Percentiles rank a stretch among this genome's conserved stretches.
These are phyloP conservation scores for Oryzaephilus surinamensis DNA, from an alignment of 1,140 invertebrate genomes.

Conservation along the genomic window DNA sequence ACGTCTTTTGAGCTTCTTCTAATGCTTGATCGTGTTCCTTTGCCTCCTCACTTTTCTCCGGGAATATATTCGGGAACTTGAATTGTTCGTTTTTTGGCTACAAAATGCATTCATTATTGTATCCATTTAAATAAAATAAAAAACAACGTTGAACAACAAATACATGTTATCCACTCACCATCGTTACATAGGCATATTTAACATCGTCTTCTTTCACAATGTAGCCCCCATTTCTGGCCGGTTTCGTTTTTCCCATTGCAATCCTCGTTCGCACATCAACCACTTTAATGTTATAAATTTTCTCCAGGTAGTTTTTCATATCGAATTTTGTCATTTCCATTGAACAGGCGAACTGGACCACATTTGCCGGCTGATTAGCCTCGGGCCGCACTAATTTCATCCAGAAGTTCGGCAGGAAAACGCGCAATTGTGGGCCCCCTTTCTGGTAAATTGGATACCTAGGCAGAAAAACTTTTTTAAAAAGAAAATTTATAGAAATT, in stretches of 20 bases:
- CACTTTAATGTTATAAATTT: slow-evolving; percentile 77
- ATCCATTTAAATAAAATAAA: slow-evolving; percentile 4
- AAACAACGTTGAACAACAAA: slow-evolving; percentile 5
- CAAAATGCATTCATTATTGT: slow-evolving; percentile 17
- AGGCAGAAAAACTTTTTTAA: slow-evolving; percentile 7
- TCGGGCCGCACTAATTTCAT: slow-evolving; percentile 73
- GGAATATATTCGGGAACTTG: slow-evolving; percentile 44
- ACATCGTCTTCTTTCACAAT: slow-evolving; percentile 75
- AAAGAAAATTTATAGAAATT: neutral
- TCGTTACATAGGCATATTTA: slow-evolving; percentile 67
- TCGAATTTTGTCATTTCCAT: slow-evolving; percentile 82
- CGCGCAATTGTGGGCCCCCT: slow-evolving; percentile 78
- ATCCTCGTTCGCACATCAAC: slow-evolving; percentile 63
- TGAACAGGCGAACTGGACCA: slow-evolving; percentile 75
- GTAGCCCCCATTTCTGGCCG: slow-evolving; percentile 43
- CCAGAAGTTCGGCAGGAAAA: slow-evolving; percentile 91
- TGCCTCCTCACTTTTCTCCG: slow-evolving; percentile 28
- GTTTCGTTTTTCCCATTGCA: slow-evolving; percentile 46
- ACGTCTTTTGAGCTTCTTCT: slow-evolving; percentile 37
- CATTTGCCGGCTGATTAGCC: slow-evolving; percentile 55
- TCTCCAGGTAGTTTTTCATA: slow-evolving; percentile 86
- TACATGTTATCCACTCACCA: slow-evolving; percentile 50
- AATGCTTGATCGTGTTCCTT: slow-evolving; percentile 41
- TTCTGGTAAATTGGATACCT: slow-evolving; percentile 53
- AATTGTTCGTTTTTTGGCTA: slow-evolving; percentile 44